Base-by-base conservation (phyloP, 2,888 invertebrate genomes). In the Tetheella fluctuosa region DNA sequence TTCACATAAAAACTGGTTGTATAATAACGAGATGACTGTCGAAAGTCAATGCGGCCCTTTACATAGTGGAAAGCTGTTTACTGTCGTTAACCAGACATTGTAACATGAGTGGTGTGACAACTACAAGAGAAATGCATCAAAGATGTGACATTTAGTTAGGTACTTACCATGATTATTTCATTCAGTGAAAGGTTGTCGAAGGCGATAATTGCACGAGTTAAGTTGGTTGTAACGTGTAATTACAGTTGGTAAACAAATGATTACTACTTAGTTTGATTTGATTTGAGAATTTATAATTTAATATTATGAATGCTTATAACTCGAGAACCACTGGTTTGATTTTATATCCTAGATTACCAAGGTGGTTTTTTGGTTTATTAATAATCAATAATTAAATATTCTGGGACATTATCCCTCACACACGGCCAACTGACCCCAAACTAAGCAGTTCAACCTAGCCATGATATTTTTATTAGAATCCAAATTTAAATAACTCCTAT, bases 21-120 rank as follows among this genome's bases (percentile, higher is more conserved):
- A 37, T 58, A 62, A 60, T 59, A 61, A 64, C 64, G 64, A 70
- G 55, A 59, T 54, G 63, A 52, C 58, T 64, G 61, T 71, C 60
- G 69, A 69, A 71, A 71, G 71, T 69, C 61, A 68, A 60, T 63
- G 67, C 61, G 73, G 73, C 76, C 79, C 80, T 83, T 79, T 71
- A 69, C 67, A 70, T 65, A 54, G 66, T 81, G 78, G 85, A 85
- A 86, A 85, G 84, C 82, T 81, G 84, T 80, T 81, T 77, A 72
- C 71, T 70, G 39, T 39, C 39, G 39, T 4, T 37, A 68, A 63
- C 63, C 64, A 67, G 73, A 71, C 68, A 75, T 73, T 75, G 76
- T 64, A 68, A 69, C 64, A 72, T 66, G 67, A 76, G 76, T 67
- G 59, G 74, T 74, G 73, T 76, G 81, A 79, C 79, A 74, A 74